Conservation (phyloP, 2,113 vertebrate species). For the Collichthys lucidus region DNA sequence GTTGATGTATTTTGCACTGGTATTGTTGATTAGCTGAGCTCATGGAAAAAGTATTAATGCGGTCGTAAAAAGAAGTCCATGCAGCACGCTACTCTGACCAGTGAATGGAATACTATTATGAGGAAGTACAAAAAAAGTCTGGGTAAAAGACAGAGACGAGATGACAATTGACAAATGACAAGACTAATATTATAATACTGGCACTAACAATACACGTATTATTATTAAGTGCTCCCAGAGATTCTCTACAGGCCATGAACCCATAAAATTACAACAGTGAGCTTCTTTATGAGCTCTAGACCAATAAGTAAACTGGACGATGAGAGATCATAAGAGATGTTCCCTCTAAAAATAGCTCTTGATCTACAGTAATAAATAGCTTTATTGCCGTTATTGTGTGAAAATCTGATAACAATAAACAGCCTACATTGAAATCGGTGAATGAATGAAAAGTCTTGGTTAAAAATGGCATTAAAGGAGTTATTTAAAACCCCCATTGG, state of each 20-base stretch:
- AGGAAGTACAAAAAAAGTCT: neutral
- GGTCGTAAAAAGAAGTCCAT: neutral
- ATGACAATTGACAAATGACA: neutral
- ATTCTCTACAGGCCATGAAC: constrained; percentile 44
- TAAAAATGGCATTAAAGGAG: constrained; percentile 79
- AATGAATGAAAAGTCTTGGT: constrained; percentile 72
- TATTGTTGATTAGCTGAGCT: constrained; percentile 10
- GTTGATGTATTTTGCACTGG: neutral
- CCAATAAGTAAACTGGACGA: constrained; percentile 6
- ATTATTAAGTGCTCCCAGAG: constrained; percentile 37
- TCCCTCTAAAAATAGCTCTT: constrained; percentile 31
- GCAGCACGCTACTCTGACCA: neutral
- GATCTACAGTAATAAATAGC: constrained; percentile 16
- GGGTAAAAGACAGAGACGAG: neutral
- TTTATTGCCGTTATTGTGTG: constrained; percentile 63
- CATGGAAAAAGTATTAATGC: neutral
- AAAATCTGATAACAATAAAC: constrained; percentile 22
- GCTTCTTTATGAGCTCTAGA: constrained; percentile 57
- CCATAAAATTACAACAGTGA: constrained; percentile 51
- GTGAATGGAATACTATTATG: neutral
- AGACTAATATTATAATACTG: constrained; percentile 11
- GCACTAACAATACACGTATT: neutral
- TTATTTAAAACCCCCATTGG: constrained; percentile 79
- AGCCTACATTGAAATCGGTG: constrained; percentile 56
- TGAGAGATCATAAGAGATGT: neutral